Percentiles rank a stretch among this genome's conserved stretches.
phyloP scores from a whole-genome alignment of 2,113 vertebrate species.

The Chlamydotis undulata region DNA sequence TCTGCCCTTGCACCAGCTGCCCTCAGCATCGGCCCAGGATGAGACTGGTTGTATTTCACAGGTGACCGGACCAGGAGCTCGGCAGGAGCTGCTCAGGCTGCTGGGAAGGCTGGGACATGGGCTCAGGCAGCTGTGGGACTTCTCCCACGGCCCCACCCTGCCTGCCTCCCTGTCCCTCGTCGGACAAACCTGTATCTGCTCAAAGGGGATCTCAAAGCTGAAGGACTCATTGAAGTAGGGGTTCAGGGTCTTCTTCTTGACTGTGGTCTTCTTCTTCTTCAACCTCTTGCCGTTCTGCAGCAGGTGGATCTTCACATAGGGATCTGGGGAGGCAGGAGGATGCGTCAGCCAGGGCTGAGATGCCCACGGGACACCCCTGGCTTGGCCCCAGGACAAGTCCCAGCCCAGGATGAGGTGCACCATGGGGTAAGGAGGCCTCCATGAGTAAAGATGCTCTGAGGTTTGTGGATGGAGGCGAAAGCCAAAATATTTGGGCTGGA shows the following conservation, averaged over 20 bases:
- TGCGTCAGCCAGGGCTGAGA: neutral
- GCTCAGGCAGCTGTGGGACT: neutral
- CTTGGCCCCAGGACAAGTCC: neutral
- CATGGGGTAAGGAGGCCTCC: neutral
- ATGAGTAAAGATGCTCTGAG: neutral
- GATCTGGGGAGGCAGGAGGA: slow-evolving; percentile 76
- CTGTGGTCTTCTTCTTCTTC: slow-evolving; percentile 99
- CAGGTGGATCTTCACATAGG: slow-evolving; percentile 97
- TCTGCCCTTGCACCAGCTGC: neutral
- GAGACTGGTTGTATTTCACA: neutral
- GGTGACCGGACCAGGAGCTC: neutral
- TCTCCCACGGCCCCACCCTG: neutral
- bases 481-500: neutral
- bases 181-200: slow-evolving; percentile 91
- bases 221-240: slow-evolving; percentile 98
- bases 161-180: neutral
- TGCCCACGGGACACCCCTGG: neutral
- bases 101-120: neutral
- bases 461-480: neutral
- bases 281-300: slow-evolving; percentile 95
- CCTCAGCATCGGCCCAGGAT: neutral
- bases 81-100: neutral
- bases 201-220: slow-evolving; percentile 98
- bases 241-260: slow-evolving; percentile 98
- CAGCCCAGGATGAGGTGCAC: neutral